phyloP scores from a whole-genome alignment of 2,113 vertebrate species.

The Sciurus niger region DNA sequence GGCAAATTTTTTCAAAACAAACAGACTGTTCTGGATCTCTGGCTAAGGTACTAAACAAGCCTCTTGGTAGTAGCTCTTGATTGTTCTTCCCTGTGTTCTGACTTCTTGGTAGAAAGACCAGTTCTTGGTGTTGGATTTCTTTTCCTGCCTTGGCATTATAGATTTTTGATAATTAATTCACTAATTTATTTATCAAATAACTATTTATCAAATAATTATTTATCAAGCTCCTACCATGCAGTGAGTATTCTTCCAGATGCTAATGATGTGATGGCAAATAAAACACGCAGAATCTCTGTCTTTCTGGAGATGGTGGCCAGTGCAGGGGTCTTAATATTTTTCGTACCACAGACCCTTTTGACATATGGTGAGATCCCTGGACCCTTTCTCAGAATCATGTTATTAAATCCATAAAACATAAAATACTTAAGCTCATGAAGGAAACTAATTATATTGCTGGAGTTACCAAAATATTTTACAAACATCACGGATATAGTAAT shows the following conservation, averaged over 20 bases:
- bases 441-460: not conserved
- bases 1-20: constrained; percentile 52
- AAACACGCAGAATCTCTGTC: not conserved
- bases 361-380: not conserved
- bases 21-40: constrained; percentile 16
- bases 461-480: constrained; percentile 52
- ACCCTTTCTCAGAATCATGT: not conserved
- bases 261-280: not conserved
- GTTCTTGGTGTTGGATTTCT: constrained; percentile 10
- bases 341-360: not conserved
- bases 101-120: constrained; percentile 11
- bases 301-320: not conserved
- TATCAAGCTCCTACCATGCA: not conserved
- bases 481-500: not conserved
- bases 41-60: not conserved
- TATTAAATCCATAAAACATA: constrained; percentile 35
- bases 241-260: not conserved
- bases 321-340: not conserved
- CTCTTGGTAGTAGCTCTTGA: not conserved
- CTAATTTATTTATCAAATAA: constrained; percentile 30
- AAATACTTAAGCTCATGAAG: not conserved
- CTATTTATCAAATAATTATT: not conserved
- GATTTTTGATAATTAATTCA: constrained; percentile 3
- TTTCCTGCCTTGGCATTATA: not conserved
- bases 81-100: constrained; percentile 14